These are phyloP conservation scores for Hydractinia symbiolongicarpus DNA, from an alignment of 30 jellyfish, hydroid and myxozoan genomes.

Conservation along the genomic window DNA sequence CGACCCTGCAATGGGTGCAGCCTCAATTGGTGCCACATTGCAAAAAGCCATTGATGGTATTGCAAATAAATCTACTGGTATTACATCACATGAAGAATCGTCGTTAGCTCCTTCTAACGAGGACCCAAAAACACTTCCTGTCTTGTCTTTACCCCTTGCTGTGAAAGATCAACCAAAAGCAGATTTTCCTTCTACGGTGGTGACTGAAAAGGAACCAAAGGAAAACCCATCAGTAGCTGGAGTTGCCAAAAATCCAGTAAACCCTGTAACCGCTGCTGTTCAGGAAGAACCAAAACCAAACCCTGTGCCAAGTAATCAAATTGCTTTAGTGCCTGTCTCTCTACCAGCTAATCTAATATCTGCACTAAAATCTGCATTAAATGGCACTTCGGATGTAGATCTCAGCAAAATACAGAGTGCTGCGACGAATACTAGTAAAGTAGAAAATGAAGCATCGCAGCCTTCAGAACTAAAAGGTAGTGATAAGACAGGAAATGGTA, in stretches of 20 bases:
- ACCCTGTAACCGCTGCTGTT: conserved; percentile 35
- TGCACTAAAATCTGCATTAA: conserved; percentile 17
- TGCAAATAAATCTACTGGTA: neutral
- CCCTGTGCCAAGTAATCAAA: conserved; percentile 23
- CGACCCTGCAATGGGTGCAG: neutral
- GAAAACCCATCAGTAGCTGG: conserved; percentile 26
- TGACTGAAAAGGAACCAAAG: conserved; percentile 6
- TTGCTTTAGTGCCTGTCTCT: conserved; percentile 28
- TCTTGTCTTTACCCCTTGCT: conserved; percentile 12
- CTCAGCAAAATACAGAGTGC: conserved; percentile 6
- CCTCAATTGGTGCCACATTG: neutral
- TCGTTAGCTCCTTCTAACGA: no score
- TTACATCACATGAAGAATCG: no score
- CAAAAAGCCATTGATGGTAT: neutral
- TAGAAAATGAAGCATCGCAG: neutral
- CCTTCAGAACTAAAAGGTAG: neutral
- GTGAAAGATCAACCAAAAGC: conserved; percentile 13
- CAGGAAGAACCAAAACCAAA: conserved; percentile 36
- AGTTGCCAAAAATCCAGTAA: neutral
- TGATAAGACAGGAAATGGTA: neutral
- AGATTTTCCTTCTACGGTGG: conserved; percentile 19
- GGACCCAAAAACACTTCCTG: no score
- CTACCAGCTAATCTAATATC: conserved; percentile 12
- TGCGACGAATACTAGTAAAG: neutral
- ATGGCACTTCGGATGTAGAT: neutral